These are phyloP conservation scores for Bombus terrestris DNA, from an alignment of 1,140 invertebrate genomes.

Conservation along the genomic window DNA sequence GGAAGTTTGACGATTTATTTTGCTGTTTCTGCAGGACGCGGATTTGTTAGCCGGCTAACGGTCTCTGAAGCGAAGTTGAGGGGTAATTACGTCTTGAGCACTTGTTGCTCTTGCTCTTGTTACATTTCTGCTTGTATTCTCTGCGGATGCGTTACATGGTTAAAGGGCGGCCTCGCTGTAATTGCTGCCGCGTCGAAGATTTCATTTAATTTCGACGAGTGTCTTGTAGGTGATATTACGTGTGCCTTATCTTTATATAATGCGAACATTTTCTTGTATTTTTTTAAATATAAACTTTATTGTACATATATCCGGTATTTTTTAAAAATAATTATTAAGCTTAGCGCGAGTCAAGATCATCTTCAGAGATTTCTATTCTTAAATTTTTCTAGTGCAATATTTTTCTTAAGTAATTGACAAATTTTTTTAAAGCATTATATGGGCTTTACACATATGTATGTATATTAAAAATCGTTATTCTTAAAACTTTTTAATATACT, in stretches of 20 bases:
- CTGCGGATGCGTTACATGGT: conserved; percentile 36
- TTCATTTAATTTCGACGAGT: conserved; percentile 5
- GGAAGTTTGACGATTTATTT: conserved; percentile 46
- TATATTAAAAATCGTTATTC: no score
- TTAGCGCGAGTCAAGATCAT: no score
- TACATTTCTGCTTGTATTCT: conserved; percentile 52
- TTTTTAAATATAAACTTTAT: no score
- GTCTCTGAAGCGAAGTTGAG: conserved; percentile 58
- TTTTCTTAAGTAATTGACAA: neutral
- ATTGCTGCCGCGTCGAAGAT: conserved; percentile 10
- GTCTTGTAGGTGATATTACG: neutral
- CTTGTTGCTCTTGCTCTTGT: conserved; percentile 69
- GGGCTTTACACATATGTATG: no score
- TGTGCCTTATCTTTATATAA: neutral
- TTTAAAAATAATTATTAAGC: neutral
- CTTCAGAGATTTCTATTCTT: no score
- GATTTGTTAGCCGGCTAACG: conserved; percentile 59
- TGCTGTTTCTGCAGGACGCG: conserved; percentile 36
- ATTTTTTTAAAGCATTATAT: neutral
- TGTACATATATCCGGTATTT: neutral
- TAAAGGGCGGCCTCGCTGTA: conserved; percentile 2
- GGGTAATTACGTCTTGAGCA: conserved; percentile 63
- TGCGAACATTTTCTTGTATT: neutral
- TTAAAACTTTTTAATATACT: no score
- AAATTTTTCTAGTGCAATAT: neutral